Conservation (phyloP, 2,113 vertebrate species). For the Plectropomus leopardus region DNA sequence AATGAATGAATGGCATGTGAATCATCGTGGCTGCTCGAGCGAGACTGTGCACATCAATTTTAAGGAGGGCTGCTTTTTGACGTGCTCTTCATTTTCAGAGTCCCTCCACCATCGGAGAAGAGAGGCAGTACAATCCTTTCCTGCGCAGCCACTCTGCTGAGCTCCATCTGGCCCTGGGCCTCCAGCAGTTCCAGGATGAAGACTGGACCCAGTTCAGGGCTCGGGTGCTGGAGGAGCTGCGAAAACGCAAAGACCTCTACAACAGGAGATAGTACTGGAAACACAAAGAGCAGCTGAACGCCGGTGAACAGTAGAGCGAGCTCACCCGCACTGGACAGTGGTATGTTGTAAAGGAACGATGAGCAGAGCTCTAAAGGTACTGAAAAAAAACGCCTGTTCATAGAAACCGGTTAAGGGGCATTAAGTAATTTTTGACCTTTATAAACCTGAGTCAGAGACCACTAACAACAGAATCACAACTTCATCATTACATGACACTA, state of each 20-base stretch:
- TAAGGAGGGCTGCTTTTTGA: neutral
- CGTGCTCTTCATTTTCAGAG: slow-evolving; percentile 81
- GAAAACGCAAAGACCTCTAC: slow-evolving; percentile 91
- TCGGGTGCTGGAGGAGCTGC: slow-evolving; percentile 91
- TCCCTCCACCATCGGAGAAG: slow-evolving; percentile 94
- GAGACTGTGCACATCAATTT: neutral
- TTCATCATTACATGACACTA: slow-evolving; percentile 7
- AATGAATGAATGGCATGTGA: neutral
- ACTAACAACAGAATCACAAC: neutral
- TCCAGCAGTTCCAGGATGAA: slow-evolving; percentile 83
- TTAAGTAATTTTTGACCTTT: slow-evolving; percentile 22
- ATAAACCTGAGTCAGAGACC: slow-evolving; percentile 6
- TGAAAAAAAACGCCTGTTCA: neutral
- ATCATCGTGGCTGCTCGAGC: neutral
- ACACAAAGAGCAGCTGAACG: neutral
- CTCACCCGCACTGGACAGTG: neutral
- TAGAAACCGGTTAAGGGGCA: slow-evolving; percentile 20
- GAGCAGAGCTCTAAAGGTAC: slow-evolving; percentile 25
- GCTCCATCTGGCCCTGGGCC: slow-evolving; percentile 89
- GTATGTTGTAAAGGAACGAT: neutral
- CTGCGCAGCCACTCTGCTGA: slow-evolving; percentile 89
- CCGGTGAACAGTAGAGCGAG: neutral
- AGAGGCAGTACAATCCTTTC: slow-evolving; percentile 96
- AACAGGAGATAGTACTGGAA: slow-evolving; percentile 81
- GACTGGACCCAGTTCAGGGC: slow-evolving; percentile 89